Base-by-base conservation (phyloP, 2,797 vertebrate genomes). In the Chrysocyon brachyurus region DNA sequence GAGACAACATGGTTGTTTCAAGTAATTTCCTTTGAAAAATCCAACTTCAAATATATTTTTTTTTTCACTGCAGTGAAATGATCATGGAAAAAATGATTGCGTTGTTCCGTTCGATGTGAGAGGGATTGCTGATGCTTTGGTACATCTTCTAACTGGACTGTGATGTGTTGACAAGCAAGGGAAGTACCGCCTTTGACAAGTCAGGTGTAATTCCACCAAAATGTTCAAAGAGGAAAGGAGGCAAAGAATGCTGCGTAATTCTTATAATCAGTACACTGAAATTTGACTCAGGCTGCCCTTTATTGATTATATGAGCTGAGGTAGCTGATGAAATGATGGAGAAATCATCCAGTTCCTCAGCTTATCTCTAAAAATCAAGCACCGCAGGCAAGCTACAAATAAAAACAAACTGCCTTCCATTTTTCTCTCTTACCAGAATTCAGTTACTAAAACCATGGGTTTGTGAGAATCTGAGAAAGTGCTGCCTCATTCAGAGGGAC, bases 351-450 rank as follows among this genome's bases (percentile, higher is more conserved):
- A 16, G 12, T 91, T 78, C 26, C 31, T 94, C 77, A 26, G 14
- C 54, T 93, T 63, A 68, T 87, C 87, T 57, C 68, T 90, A 86
- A 97, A 83, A 93, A 54, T 83, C 14, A 78, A 90, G 83, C 61
- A 68, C 28, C 78, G n/a, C 28, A 91, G 88, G 84, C 40, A 96
- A 49, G 26, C n/a, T 57, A 36, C 46, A 93, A 87, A 63, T 70
- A 90, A 90, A 97, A 97, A 85, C 49, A 91, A 31, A 91, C 61
- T 85, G 31, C 89, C 87, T 86, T 93, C 46, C 52, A 63, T 86
- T 94, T 90, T 31, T 16, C 28, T 12, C 11, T 66, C 31, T 77
- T 73, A 75, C 22, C 33, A 77, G 19, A 85, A 78, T 36, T 96
- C 36, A 33, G 12, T 59, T 49, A n/a, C 64, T 78, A 72, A 73